Evolutionary conservation across 1,140 invertebrate genomes (phyloP).

Genomic region (Drosophila busckii): DNA sequence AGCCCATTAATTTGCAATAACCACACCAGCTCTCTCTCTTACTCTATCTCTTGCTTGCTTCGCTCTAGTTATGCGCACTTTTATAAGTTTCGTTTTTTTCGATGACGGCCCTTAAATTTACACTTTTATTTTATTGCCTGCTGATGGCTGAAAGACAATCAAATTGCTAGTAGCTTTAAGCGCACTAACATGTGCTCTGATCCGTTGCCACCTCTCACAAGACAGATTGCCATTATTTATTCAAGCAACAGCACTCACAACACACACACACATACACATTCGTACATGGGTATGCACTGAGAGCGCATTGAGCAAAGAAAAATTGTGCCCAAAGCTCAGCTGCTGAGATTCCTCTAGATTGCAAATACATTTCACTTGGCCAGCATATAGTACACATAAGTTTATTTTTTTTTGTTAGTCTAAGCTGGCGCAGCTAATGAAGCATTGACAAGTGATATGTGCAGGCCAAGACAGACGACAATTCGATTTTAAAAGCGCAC

Average conservation of each 20-base stretch:
- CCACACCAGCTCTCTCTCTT: constrained; percentile 19
- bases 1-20: constrained; percentile 73
- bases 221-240: constrained; percentile 69
- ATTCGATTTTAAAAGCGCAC: too few relatives aligned
- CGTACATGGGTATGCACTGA: too few relatives aligned
- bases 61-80: constrained; percentile 38
- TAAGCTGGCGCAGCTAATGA: constrained; percentile 61
- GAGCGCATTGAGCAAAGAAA: constrained; percentile 18
- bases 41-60: constrained; percentile 20
- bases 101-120: too few relatives aligned
- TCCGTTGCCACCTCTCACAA: constrained; percentile 38
- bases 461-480: constrained; percentile 23
- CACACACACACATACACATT: too few relatives aligned
- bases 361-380: constrained; percentile 66
- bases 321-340: constrained; percentile 36
- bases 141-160: constrained; percentile 12
- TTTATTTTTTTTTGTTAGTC: too few relatives aligned
- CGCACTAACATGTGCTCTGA: constrained; percentile 22
- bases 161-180: constrained; percentile 21
- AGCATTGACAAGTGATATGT: constrained; percentile 41
- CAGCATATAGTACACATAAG: too few relatives aligned
- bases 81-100: constrained; percentile 42
- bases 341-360: constrained; percentile 72
- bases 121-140: constrained; percentile 2
- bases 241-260: constrained; percentile 37